Evolutionary conservation across 2,113 vertebrate species (phyloP), one percentile per base, ranked within the genome.

Genomic region (Tetrao urogallus): DNA sequence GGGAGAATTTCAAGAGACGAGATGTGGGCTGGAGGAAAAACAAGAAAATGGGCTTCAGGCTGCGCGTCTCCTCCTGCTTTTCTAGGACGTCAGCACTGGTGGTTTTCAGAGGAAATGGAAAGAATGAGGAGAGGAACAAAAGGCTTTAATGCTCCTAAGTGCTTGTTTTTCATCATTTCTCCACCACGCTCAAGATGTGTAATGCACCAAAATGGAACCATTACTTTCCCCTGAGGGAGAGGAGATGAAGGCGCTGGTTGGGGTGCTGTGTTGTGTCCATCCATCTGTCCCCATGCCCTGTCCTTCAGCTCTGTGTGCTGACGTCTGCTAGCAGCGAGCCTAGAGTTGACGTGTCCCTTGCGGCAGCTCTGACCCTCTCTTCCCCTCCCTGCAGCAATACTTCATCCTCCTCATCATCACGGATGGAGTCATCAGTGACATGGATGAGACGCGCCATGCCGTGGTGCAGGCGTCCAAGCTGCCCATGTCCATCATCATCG

Each of bases 401-500:
- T 99, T 99, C 97, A 99, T 98, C 83, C 98, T 99, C 88, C 98
- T 99, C 86, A 99, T 99, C 94, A 99, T 99, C 97, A 99, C 99
- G 1, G 99, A 99, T 0, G 99, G 99, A 0, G 99, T 99, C 95
- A 99, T 99, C 98, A 99, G 99, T 0, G 99, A 99, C 96, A 99
- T 99, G 99, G 99, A 99, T 1, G 99, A 99, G 98, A 99, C 99
- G 0, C 97, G 99, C 1, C 97, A 99, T 0, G 99, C 99, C 0
- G 98, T 99, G 52, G 99, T 99, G 12, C 98, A 99, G 97, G 99
- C 99, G 0, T 99, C 99, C 74, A 99, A 98, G 97, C 97, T 99
- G 86, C 99, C 99, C 95, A 99, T 99, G 99, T 99, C 99, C 93
- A 99, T 99, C 95, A 99, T 99, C 95, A 99, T 99, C 28, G 98